phyloP scores from a whole-genome alignment of 2,113 vertebrate genomes.

The Electrona antarctica region DNA sequence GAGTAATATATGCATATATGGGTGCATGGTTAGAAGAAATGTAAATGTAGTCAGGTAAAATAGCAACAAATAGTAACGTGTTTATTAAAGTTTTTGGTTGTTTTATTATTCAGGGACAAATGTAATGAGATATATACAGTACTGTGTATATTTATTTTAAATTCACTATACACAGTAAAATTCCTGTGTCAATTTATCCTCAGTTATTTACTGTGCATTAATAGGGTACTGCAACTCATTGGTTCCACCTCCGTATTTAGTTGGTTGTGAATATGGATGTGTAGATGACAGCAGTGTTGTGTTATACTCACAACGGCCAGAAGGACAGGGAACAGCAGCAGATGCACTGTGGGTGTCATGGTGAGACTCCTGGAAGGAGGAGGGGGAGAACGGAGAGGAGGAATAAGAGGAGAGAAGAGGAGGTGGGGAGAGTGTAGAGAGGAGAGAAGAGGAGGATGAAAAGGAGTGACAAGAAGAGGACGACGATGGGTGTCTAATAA shows the following conservation, averaged over 20 bases:
- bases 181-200: neutral
- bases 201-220: too few species aligned
- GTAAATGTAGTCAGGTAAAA: too few species aligned
- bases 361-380: slow-evolving; percentile 51
- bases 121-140: too few species aligned
- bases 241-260: neutral
- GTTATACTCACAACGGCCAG: slow-evolving; percentile 73
- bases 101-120: too few species aligned
- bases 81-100: too few species aligned
- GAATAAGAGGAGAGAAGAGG: slow-evolving; percentile 1
- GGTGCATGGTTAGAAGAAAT: too few species aligned
- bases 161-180: too few species aligned
- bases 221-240: too few species aligned
- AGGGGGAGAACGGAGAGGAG: slow-evolving; percentile 19
- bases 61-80: too few species aligned
- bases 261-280: slow-evolving; percentile 45
- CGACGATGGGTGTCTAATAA: slow-evolving; percentile 1
- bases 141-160: too few species aligned
- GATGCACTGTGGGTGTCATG: slow-evolving; percentile 69
- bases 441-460: neutral
- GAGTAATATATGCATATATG: too few species aligned
- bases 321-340: slow-evolving; percentile 71
- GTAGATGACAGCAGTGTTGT: slow-evolving; percentile 32
- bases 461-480: neutral
- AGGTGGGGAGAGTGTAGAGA: neutral